Percentiles rank a stretch among this genome's conserved stretches.
phyloP scores from a whole-genome alignment of 1,140 invertebrate species.

The Telenomus remus region DNA sequence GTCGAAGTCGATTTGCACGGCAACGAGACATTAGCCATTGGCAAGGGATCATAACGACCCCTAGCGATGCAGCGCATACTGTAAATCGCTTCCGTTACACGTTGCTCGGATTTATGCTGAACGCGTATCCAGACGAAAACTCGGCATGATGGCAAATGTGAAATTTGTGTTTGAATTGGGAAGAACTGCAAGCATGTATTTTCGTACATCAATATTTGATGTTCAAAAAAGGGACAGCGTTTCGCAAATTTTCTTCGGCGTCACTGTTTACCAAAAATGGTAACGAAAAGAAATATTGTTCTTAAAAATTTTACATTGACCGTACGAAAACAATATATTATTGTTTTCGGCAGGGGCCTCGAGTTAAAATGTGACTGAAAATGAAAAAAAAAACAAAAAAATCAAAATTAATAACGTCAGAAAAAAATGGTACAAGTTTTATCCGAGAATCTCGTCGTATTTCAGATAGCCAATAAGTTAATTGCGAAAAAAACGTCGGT shows the following conservation, averaged over 20 bases:
- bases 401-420: conserved; percentile 4
- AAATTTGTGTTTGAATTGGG: conserved; percentile 53
- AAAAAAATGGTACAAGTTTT: too few species aligned
- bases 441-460: conserved; percentile 7
- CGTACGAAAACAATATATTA: not conserved
- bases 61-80: conserved; percentile 62
- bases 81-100: conserved; percentile 70
- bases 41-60: conserved; percentile 70
- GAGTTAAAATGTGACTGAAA: too few species aligned
- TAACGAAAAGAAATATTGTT: not conserved
- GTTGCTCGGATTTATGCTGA: conserved; percentile 66
- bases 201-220: conserved; percentile 47
- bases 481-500: conserved; percentile 21
- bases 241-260: not conserved
- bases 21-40: conserved; percentile 70
- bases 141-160: conserved; percentile 46
- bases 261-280: conserved; percentile 10
- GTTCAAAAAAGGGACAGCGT: conserved; percentile 16
- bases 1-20: conserved; percentile 69
- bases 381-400: too few species aligned
- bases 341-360: too few species aligned
- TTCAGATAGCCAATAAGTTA: conserved; percentile 24
- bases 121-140: conserved; percentile 46
- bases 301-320: not conserved
- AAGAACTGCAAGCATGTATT: conserved; percentile 34